Percentiles rank a stretch among this genome's conserved stretches.
Conservation (phyloP, 2,113 vertebrate species). For the Laterallus jamaicensis region DNA sequence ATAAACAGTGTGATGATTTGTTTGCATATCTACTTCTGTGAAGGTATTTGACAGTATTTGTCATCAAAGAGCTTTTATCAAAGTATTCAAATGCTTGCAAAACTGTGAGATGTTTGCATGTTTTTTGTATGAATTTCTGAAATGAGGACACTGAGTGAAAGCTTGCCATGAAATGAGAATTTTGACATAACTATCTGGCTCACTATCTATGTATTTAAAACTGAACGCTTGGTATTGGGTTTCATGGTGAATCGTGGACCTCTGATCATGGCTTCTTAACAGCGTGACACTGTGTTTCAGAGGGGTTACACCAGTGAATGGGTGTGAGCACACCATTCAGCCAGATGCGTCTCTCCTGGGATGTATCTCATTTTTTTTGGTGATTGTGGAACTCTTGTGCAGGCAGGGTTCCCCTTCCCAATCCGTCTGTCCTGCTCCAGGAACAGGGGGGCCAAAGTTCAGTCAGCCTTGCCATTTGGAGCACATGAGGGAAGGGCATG, state of each 20-base stretch:
- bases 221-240: background rate
- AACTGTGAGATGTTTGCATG: background rate
- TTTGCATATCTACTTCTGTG: background rate
- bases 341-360: background rate
- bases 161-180: background rate
- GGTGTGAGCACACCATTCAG: background rate
- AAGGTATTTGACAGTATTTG: background rate
- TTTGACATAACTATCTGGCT: background rate
- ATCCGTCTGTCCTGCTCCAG: background rate
- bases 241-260: background rate
- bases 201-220: background rate
- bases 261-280: rapidly evolving
- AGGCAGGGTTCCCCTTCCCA: rapidly evolving
- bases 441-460: background rate
- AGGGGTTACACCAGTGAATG: background rate
- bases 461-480: too few relatives aligned
- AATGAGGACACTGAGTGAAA: background rate
- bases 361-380: background rate
- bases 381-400: background rate
- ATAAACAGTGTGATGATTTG: background rate
- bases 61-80: background rate
- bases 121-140: background rate
- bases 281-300: background rate
- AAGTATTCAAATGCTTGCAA: background rate
- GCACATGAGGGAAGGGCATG: too few relatives aligned